Evolutionary conservation across 2,888 invertebrate genomes (phyloP).

Genomic region (Drosophila multiciliata): DNA sequence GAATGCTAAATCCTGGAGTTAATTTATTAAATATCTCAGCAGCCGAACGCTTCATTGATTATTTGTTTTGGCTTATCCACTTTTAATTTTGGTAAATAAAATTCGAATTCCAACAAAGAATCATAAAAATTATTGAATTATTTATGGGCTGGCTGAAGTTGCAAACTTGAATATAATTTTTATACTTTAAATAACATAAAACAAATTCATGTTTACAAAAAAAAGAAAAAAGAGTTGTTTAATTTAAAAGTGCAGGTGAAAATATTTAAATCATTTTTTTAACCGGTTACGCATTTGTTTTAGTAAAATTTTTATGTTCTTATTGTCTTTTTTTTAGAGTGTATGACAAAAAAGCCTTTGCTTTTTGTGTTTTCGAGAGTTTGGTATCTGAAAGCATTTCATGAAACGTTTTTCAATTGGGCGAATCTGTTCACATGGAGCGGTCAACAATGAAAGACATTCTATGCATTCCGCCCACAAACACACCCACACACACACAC

Average conservation of each 20-base stretch:
- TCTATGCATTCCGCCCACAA: constrained; percentile 17
- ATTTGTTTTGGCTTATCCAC: constrained; percentile 14
- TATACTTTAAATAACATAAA: not conserved
- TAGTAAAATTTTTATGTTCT: not conserved
- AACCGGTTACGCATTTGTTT: not conserved
- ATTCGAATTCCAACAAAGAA: not conserved
- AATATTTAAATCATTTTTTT: not conserved
- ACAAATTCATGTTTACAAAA: not conserved
- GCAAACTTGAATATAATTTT: not conserved
- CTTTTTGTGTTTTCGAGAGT: constrained; percentile 11
- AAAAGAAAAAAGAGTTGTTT: not conserved
- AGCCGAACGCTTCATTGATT: constrained; percentile 40
- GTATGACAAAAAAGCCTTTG: constrained; percentile 15
- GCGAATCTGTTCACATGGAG: constrained; percentile 24
- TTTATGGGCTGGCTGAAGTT: not conserved
- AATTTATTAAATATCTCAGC: constrained; percentile 50
- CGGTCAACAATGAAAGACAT: constrained; percentile 57
- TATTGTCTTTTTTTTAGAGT: not conserved
- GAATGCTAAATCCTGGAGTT: not conserved
- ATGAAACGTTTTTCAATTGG: constrained; percentile 8
- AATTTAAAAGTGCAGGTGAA: not conserved
- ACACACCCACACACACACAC: constrained; percentile 1
- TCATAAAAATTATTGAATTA: not conserved
- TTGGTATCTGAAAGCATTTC: not conserved
- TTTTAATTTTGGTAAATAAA: constrained; percentile 18